Percentiles rank a stretch among this genome's conserved stretches.
Evolutionary conservation across 2,888 invertebrate species (phyloP).

Genomic region (Phaonia tiefii): DNA sequence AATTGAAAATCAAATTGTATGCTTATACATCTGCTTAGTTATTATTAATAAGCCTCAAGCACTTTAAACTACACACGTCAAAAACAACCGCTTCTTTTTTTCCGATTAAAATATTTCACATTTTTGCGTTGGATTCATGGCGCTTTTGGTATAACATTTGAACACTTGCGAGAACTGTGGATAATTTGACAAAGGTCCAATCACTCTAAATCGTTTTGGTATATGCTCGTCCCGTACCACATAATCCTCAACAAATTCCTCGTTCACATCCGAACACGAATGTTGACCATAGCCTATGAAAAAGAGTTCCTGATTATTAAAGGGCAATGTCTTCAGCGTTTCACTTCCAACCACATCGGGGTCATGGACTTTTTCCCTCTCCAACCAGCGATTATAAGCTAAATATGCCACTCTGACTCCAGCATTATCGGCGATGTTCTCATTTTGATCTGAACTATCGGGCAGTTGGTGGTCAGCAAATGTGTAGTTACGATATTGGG

Average conservation of each 20-base stretch:
- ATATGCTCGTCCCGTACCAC: slow-evolving; percentile 68
- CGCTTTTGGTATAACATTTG: slow-evolving; percentile 72
- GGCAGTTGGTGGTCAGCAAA: slow-evolving; percentile 71
- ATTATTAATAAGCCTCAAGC: too few relatives aligned
- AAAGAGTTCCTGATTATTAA: slow-evolving; percentile 74
- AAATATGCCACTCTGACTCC: slow-evolving; percentile 76
- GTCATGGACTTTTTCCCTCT: slow-evolving; percentile 50
- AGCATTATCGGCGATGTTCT: slow-evolving; percentile 79
- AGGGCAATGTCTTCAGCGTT: slow-evolving; percentile 70
- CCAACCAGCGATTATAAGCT: slow-evolving; percentile 74
- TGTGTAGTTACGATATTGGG: slow-evolving; percentile 73
- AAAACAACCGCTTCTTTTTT: too few relatives aligned
- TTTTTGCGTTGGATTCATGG: slow-evolving; percentile 77
- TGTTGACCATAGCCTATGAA: slow-evolving; percentile 76
- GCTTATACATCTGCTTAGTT: too few relatives aligned
- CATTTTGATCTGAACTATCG: slow-evolving; percentile 71
- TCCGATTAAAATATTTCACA: slow-evolving; percentile 75
- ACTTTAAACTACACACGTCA: too few relatives aligned
- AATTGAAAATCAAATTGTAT: too few relatives aligned
- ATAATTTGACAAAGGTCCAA: slow-evolving; percentile 77
- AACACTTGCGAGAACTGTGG: slow-evolving; percentile 77
- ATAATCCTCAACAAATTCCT: slow-evolving; percentile 67
- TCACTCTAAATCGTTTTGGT: slow-evolving; percentile 75
- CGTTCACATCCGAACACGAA: slow-evolving; percentile 75
- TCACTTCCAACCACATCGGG: slow-evolving; percentile 69